Evolutionary conservation across 2,888 invertebrate species (phyloP).

Genomic region (Aphidoletes aphidimyza): DNA sequence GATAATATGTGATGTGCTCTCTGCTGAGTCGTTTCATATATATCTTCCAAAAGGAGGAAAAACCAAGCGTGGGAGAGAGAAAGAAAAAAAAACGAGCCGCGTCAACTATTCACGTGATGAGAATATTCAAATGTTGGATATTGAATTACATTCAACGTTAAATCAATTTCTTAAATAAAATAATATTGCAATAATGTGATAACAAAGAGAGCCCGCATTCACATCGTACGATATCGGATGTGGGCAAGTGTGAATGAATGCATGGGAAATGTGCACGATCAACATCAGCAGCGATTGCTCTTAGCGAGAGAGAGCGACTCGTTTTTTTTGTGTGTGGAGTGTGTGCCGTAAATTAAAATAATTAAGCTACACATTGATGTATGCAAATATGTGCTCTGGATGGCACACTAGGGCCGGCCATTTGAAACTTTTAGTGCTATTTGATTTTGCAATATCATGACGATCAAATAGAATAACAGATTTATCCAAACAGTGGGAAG

Average conservation of each 20-base stretch:
- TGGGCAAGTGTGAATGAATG: background rate
- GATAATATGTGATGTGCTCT: background rate
- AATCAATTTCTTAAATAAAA: slow-evolving; percentile 42
- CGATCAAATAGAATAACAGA: background rate
- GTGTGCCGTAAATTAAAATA: slow-evolving; percentile 5
- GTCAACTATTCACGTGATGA: background rate
- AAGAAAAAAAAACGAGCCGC: background rate
- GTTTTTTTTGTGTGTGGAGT: background rate
- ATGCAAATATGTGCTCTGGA: background rate
- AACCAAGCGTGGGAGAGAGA: background rate
- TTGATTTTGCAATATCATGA: too few species aligned
- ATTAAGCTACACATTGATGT: slow-evolving; percentile 38
- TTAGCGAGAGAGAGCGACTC: background rate
- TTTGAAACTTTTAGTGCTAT: background rate
- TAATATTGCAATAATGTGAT: background rate
- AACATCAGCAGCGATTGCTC: background rate
- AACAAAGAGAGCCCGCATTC: slow-evolving; percentile 11
- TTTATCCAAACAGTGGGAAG: background rate
- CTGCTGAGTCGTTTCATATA: background rate
- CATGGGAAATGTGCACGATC: background rate
- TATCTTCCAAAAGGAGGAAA: background rate
- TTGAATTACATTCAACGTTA: slow-evolving; percentile 27
- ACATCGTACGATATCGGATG: background rate
- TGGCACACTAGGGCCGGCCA: background rate
- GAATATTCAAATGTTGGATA: slow-evolving; percentile 20